Conservation (phyloP, 2,113 vertebrate species). For the Clarias gariepinus region DNA sequence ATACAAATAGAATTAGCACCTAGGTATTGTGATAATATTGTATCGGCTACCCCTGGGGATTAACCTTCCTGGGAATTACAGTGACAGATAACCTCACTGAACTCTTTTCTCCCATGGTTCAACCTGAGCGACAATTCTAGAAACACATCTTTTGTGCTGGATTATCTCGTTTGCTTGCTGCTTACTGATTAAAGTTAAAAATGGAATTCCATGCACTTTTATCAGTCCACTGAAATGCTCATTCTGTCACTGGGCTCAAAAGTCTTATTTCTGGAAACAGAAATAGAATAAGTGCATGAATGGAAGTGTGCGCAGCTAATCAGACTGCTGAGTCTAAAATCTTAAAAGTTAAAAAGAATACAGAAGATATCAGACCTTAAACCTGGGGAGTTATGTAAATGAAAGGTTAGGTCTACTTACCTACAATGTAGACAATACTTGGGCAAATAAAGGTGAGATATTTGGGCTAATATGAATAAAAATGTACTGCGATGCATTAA, state of each 20-base stretch:
- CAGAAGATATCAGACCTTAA: neutral
- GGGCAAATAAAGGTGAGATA: neutral
- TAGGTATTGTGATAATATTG: no score
- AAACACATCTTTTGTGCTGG: neutral
- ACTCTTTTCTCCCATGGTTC: neutral
- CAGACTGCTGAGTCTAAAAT: neutral
- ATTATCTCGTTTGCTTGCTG: neutral
- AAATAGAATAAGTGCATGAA: neutral
- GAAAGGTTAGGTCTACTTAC: neutral
- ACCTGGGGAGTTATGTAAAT: neutral
- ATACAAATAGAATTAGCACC: no score
- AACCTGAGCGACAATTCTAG: neutral
- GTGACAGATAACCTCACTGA: conserved; percentile 31
- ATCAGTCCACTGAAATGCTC: neutral
- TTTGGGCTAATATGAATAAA: neutral
- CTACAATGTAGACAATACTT: neutral
- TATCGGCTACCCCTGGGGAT: no score
- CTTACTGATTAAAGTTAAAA: neutral
- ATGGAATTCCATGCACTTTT: neutral
- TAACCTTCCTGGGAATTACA: conserved; percentile 53
- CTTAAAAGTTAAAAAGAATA: neutral
- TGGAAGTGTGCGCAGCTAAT: neutral
- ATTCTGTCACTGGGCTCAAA: neutral
- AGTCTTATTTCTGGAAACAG: neutral
- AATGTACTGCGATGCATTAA: neutral